Evolutionary conservation across 2,113 vertebrate species (phyloP), one percentile per base, ranked within the genome.

Genomic region (Sturnira hondurensis): DNA sequence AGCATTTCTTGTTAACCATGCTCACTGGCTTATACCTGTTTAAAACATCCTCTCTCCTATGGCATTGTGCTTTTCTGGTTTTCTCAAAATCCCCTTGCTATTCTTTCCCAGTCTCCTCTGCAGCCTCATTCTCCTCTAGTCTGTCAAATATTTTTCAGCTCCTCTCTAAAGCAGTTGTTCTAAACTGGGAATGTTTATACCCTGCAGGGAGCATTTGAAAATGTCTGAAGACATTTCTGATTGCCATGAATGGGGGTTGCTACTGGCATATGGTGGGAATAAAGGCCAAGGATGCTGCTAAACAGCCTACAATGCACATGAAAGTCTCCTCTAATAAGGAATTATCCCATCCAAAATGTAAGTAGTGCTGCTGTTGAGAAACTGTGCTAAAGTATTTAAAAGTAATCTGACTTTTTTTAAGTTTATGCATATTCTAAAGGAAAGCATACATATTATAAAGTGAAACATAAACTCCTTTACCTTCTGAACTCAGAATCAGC

Each of bases 401-500:
- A 85, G 52, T 45, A 33, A 78, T 54, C 47, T 92, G n/a, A n/a
- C n/a, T n/a, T n/a, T 47, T 92, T 67, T 24, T 24, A 45, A 87
- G 45, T 41, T 41, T 77, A 28, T 22, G 4, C 45, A 85, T 52
- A 73, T 86, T 92, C 76, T 94, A 50, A 89, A 95, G 36, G 80
- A 86, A 84, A 81, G 11, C 24, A 56, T 22, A 63, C 12, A n/a
- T 15, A 86, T 77, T 95, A 67, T 33, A 85, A 81, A 96, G 43
- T 56, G 16, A 80, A 95, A 67, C 43, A 76, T 58, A 71, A 95
- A 96, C 77, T 43, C 2, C 0, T 74, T 95, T 97, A 99, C 99
- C 99, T 99, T 98, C 99, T 99, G 92, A 99, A 99, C 92, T 99
- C 99, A 9, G 99, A 99, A 93, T 99, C 99, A 10, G 99, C 98